Evolutionary conservation across 2,888 invertebrate genomes (phyloP).

Genomic region (Elmis aenea): DNA sequence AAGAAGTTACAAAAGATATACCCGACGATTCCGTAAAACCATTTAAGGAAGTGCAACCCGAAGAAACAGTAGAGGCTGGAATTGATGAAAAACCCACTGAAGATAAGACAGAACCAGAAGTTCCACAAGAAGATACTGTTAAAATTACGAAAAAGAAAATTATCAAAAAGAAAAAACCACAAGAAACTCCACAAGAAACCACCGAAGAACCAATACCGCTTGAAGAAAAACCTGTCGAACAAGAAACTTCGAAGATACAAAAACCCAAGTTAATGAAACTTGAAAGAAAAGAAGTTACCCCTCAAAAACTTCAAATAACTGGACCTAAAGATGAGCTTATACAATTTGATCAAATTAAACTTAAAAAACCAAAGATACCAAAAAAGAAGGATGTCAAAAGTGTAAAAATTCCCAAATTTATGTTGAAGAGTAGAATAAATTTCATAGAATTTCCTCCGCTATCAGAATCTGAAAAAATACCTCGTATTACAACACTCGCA

Average conservation of each 20-base stretch:
- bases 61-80: conserved; percentile 16
- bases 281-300: conserved; percentile 56
- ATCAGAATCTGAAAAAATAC: conserved; percentile 35
- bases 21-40: conserved; percentile 11
- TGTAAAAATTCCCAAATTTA: conserved; percentile 57
- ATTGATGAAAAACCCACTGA: conserved; percentile 15
- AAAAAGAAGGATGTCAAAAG: conserved; percentile 33
- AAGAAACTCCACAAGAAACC: conserved; percentile 11
- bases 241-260: conserved; percentile 19
- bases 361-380: conserved; percentile 47
- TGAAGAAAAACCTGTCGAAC: conserved; percentile 14
- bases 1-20: conserved; percentile 5
- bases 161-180: conserved; percentile 8
- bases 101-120: conserved; percentile 7
- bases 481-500: conserved; percentile 37
- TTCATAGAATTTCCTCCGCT: conserved; percentile 48
- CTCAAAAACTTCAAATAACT: conserved; percentile 57
- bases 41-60: conserved; percentile 10
- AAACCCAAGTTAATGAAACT: conserved; percentile 52
- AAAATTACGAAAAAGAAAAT: conserved; percentile 15
- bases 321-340: conserved; percentile 51
- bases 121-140: conserved; percentile 8
- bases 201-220: conserved; percentile 5
- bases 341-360: conserved; percentile 60
- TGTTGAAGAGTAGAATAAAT: conserved; percentile 65